Base-by-base conservation (phyloP, 2,113 vertebrate species). In the Nansenia antarctica region DNA sequence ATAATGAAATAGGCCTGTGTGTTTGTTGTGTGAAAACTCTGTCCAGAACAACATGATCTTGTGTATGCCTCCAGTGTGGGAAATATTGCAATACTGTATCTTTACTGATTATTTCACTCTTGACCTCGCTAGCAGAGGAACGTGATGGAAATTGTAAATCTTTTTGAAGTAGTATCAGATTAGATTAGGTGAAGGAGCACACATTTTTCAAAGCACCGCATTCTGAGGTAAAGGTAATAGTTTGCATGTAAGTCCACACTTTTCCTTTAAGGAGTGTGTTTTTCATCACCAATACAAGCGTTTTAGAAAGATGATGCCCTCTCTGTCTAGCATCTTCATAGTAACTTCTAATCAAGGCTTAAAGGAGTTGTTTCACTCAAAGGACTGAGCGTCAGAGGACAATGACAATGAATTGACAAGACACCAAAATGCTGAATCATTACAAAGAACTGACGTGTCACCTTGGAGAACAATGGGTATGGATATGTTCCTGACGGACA, bases 1-100 rank as follows among this genome's bases (percentile, higher is more conserved):
- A 83, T 80, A 85, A 68, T 61, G 75, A 82, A 70, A 78, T 85
- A 81, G 75, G 77, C 67, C 58, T 85, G 85, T 83, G 66, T 84
- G 79, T 89, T 78, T 78, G 72, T 77, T 80, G 70, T 76, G 72
- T 73, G 52, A 69, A 63, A 42, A n/a, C 18, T n/a, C 45, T 20
- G 45, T 6, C 5, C 0, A 12, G 45, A 47, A n/a, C 15, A 47
- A 47, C n/a, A 20, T 47, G 45, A n/a, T 47, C 2, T 47, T 5
- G 8, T 47, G 45, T 47, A n/a, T 20, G 45, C 35, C 11, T 5
- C 35, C 35, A 37, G 5, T 37, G 64, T 69, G 35, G 67, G 52
- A 69, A 57, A 78, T 45, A 72, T 49, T 70, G 72, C 53, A 14
- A 27, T 53, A 53, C 9, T 64, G 65, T 70, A n/a, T n/a, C 39